These are phyloP conservation scores for Sarcophaga variegata DNA, from an alignment of 2,888 invertebrate genomes.

Conservation along the genomic window DNA sequence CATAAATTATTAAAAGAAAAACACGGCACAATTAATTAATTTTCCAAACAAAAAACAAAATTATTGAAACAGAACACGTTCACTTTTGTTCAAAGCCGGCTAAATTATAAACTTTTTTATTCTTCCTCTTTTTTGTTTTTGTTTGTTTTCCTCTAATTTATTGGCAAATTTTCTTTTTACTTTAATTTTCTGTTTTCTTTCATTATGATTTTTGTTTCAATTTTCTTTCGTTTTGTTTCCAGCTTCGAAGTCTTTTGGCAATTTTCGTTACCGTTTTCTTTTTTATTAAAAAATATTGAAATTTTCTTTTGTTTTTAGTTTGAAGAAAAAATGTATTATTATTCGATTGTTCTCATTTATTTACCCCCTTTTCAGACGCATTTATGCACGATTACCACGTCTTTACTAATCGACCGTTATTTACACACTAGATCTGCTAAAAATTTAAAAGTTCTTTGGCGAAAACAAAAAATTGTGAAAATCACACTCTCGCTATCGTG, in stretches of 20 bases:
- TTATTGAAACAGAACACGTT: conserved; percentile 6
- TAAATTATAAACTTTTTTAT: not conserved
- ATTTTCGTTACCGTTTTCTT: conserved; percentile 59
- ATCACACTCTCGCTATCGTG: not conserved
- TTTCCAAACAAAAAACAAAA: not conserved
- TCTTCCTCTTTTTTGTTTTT: not conserved
- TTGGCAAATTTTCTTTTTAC: conserved; percentile 4
- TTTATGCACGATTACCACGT: conserved; percentile 16
- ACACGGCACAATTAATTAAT: not conserved
- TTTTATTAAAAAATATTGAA: not conserved
- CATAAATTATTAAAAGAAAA: conserved; percentile 18
- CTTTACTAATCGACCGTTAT: conserved; percentile 57
- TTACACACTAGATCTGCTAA: conserved; percentile 53
- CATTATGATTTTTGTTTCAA: not conserved
- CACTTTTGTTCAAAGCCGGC: conserved; percentile 27
- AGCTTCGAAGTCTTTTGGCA: conserved; percentile 45
- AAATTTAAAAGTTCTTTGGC: conserved; percentile 52
- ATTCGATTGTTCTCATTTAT: conserved; percentile 19
- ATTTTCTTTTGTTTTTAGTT: conserved; percentile 10
- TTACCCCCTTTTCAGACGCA: not conserved
- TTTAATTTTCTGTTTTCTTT: not conserved
- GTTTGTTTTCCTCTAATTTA: conserved; percentile 26
- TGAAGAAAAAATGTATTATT: conserved; percentile 1
- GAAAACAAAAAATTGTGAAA: conserved; percentile 30
- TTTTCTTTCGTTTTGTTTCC: conserved; percentile 8